Conservation (phyloP, 2,888 invertebrate genomes). For the Euplagia quadripunctaria region DNA sequence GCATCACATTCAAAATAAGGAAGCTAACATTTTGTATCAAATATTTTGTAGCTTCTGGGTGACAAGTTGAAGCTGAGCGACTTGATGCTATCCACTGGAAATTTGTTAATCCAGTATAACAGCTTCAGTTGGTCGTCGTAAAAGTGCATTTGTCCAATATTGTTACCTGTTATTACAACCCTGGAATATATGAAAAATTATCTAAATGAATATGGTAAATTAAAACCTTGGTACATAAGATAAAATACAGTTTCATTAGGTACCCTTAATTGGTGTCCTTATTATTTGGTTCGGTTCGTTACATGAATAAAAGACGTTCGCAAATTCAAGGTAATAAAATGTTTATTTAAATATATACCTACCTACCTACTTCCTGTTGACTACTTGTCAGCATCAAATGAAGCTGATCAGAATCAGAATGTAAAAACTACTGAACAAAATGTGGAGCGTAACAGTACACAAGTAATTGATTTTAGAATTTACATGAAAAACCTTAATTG, state of each 20-base stretch:
- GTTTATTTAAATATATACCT: too few relatives aligned
- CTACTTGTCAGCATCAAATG: too few relatives aligned
- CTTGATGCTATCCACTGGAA: constrained; percentile 78
- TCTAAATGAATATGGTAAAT: not conserved
- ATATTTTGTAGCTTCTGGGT: constrained; percentile 69
- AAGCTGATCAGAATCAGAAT: too few relatives aligned
- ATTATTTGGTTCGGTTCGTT: too few relatives aligned
- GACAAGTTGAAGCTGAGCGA: constrained; percentile 84
- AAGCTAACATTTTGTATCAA: constrained; percentile 73
- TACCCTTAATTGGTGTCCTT: too few relatives aligned
- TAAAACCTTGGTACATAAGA: not conserved
- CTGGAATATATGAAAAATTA: constrained; percentile 59
- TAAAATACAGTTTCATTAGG: not conserved
- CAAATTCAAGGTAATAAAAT: too few relatives aligned
- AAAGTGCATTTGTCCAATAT: constrained; percentile 85
- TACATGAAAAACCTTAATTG: too few relatives aligned
- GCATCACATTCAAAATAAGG: not conserved
- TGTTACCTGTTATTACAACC: constrained; percentile 86
- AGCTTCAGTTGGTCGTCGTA: constrained; percentile 87
- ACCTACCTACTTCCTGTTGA: too few relatives aligned
- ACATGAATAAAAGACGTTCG: too few relatives aligned
- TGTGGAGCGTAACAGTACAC: too few relatives aligned
- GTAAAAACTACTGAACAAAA: too few relatives aligned
- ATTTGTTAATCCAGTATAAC: constrained; percentile 86
- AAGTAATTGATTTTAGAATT: too few relatives aligned